Percentiles rank a stretch among this genome's conserved stretches.
phyloP scores from a whole-genome alignment of 2,888 invertebrate genomes.

The Sinopyrophorus schimmeli region DNA sequence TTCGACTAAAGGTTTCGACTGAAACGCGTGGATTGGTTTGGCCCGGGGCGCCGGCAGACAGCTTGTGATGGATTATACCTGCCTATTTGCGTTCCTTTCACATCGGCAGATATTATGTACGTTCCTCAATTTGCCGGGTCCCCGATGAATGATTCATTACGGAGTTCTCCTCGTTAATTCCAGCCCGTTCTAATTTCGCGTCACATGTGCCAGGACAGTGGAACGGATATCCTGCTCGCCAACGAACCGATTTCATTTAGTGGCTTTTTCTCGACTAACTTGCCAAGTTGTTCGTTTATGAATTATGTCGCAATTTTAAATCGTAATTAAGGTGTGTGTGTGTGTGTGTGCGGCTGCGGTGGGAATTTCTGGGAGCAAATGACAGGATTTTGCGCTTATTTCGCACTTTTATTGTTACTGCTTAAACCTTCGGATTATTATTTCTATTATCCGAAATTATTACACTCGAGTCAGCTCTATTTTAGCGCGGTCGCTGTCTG shows the following conservation, averaged over 20 bases:
- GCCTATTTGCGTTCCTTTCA: slow-evolving; percentile 35
- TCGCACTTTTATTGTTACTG: slow-evolving; percentile 37
- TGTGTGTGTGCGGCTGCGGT: no score
- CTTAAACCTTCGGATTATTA: slow-evolving; percentile 33
- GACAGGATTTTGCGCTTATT: slow-evolving; percentile 37
- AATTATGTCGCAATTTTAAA: slow-evolving; percentile 36
- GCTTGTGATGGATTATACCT: slow-evolving; percentile 45
- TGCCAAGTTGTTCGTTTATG: slow-evolving; percentile 29
- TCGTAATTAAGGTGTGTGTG: slow-evolving; percentile 36
- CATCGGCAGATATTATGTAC: slow-evolving; percentile 19
- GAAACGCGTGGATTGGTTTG: slow-evolving; percentile 47
- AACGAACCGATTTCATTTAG: slow-evolving; percentile 25
- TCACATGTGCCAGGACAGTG: slow-evolving; percentile 25
- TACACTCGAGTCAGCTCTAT: slow-evolving; percentile 33
- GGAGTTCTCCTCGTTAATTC: slow-evolving; percentile 28
- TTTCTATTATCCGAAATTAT: slow-evolving; percentile 37
- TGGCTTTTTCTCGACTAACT: slow-evolving; percentile 21
- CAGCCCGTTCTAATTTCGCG: slow-evolving; percentile 26
- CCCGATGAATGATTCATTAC: slow-evolving; percentile 30
- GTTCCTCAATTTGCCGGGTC: slow-evolving; percentile 21
- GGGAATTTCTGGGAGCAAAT: no score
- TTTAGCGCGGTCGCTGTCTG: slow-evolving; percentile 1
- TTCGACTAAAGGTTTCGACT: slow-evolving; percentile 38
- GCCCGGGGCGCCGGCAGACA: slow-evolving; percentile 47
- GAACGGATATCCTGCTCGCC: slow-evolving; percentile 29